phyloP scores from a whole-genome alignment of 1,140 invertebrate species.

The Bactericera cockerelli region DNA sequence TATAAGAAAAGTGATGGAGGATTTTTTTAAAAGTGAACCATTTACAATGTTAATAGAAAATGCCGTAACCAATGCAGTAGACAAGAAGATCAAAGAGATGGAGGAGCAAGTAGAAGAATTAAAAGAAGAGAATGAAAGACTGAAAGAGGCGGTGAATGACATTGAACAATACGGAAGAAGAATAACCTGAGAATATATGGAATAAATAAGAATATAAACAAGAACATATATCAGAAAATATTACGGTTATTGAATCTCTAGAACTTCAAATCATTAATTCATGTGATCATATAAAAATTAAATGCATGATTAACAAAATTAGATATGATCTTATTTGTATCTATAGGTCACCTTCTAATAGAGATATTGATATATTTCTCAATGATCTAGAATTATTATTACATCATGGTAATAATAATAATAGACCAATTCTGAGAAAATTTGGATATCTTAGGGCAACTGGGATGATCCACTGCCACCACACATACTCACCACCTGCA shows the following conservation, averaged over 20 bases:
- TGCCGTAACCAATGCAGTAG: no score
- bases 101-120: no score
- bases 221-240: background rate
- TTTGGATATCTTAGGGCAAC: conserved; percentile 13
- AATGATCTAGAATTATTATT: background rate
- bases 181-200: no score
- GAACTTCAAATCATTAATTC: background rate
- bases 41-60: no score
- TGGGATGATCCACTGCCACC: conserved; percentile 28
- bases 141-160: no score
- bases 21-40: no score
- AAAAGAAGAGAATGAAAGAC: no score
- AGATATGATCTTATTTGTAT: background rate
- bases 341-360: background rate
- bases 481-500: conserved; percentile 19
- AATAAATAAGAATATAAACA: no score
- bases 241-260: background rate
- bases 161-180: no score
- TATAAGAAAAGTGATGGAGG: no score
- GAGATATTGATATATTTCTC: background rate
- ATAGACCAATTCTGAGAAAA: no score
- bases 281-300: background rate
- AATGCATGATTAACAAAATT: background rate
- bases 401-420: background rate
- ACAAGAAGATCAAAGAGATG: no score